These are phyloP conservation scores for Anthopleura sola DNA, from an alignment of 64 coral and sea anemone species.

Conservation along the genomic window DNA sequence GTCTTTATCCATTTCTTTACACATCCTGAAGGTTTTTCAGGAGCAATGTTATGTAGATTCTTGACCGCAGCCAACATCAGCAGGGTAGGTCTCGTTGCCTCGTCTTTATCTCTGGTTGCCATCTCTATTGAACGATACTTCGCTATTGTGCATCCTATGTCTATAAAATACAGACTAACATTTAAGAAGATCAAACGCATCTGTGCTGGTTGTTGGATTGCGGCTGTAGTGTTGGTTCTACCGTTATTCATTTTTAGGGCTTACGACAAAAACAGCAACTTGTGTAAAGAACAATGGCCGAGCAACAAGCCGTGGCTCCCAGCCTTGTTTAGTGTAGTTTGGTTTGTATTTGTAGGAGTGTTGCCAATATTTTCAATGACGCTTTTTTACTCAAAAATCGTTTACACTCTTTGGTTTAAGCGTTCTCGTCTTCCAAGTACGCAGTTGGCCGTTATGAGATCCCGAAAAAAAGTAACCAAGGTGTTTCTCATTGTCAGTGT, in stretches of 20 bases:
- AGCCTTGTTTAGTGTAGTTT: not conserved
- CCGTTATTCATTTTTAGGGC: not conserved
- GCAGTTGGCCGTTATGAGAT: too few relatives aligned
- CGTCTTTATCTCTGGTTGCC: not conserved
- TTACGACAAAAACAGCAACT: not conserved
- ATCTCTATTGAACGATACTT: not conserved
- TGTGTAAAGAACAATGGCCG: not conserved
- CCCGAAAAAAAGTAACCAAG: too few relatives aligned
- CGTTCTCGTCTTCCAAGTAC: too few relatives aligned
- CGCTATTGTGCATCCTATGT: not conserved
- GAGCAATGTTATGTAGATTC: not conserved
- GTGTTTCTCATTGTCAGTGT: too few relatives aligned
- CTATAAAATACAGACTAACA: not conserved
- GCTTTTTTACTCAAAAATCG: not conserved
- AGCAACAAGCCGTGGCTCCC: too few relatives aligned
- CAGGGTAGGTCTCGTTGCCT: not conserved
- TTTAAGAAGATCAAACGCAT: not conserved
- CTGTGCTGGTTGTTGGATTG: not conserved
- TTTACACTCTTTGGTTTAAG: not conserved
- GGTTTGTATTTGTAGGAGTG: not conserved
- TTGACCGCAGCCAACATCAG: not conserved
- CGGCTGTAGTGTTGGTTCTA: not conserved
- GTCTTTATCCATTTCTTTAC: not conserved
- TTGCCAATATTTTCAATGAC: not conserved
- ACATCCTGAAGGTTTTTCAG: not conserved